A percentile compares a stretch with the other conserved stretches of the same genome.
Conservation (phyloP, 35 echinoderm and acorn worm genomes). For the Eucidaris tribuloides region DNA sequence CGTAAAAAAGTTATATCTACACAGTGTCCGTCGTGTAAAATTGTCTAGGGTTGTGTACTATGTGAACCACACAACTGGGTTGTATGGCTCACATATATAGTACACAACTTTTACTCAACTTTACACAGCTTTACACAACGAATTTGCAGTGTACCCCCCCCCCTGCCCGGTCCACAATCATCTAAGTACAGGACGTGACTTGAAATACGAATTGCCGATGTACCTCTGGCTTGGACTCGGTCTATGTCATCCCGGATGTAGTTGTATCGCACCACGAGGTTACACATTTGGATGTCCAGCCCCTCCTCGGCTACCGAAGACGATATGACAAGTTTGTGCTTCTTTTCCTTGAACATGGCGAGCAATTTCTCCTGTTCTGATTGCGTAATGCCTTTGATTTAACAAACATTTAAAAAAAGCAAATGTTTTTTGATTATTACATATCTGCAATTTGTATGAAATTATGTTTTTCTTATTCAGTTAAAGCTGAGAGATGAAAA, state of each 20-base stretch:
- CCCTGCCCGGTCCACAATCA: background rate
- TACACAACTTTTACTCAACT: background rate
- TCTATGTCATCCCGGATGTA: constrained; percentile 48
- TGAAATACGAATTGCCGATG: background rate
- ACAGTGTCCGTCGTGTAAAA: too few species aligned
- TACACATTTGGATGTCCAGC: constrained; percentile 56
- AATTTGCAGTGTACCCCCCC: background rate
- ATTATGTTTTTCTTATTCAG: too few species aligned
- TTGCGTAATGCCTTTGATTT: constrained; percentile 62
- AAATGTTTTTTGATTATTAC: too few species aligned
- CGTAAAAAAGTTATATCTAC: too few species aligned
- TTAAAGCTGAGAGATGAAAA: too few species aligned
- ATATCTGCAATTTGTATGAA: too few species aligned
- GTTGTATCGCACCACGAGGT: constrained; percentile 59
- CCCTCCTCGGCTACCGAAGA: constrained; percentile 67
- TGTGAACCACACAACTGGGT: background rate
- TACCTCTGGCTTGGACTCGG: constrained; percentile 52
- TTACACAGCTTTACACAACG: background rate
- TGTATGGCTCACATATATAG: background rate
- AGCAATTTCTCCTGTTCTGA: constrained; percentile 35
- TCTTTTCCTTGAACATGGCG: constrained; percentile 23
- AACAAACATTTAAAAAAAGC: too few species aligned
- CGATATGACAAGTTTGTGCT: constrained; percentile 53
- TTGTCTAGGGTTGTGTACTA: too few species aligned
- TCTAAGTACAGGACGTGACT: background rate